Base-by-base conservation (phyloP, 2,797 vertebrate species). In the Gallinago stenura region DNA sequence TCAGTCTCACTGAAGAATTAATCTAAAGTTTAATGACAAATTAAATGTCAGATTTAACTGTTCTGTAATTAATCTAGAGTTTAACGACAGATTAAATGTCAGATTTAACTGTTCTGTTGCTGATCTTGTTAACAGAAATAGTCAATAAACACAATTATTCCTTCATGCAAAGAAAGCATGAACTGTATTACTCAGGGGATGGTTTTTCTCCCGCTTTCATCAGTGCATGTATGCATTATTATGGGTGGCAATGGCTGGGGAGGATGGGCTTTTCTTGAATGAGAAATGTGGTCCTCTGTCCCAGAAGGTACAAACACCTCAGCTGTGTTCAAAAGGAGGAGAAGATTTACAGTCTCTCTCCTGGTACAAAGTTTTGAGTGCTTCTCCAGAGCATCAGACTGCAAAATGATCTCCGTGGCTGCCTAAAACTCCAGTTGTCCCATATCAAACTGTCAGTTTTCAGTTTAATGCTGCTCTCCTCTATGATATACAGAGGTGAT, bases 21-120 rank as follows among this genome's bases (percentile, higher is more conserved):
- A 95, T 90, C 58, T 93, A 35, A 92, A 95, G 76, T 95, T 93
- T 96, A 96, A 90, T 78, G 95, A 95, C 66, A 95, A 87, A 92
- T 89, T 83, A 87, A 94, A 94, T 94, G 91, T 87, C 94, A 93
- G 78, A 82, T 94, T 78, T 86, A 92, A 86, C 69, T 68, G 17
- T 78, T 94, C 53, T 54, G 61, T 75, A 93, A 97, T 96, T 92
- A 93, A 96, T 94, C 79, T 83, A 64, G 56, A 83, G 68, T 94
- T 92, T 88, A 87, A 92, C 83, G 86, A 90, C 85, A 90, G 75
- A 81, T 58, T 95, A 90, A 94, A 95, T 91, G 88, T 91, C 90
- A 91, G 48, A 37, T 64, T 83, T 93, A 90, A 87, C 90, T 75
- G 41, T 92, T 92, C 70, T 60, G 56, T 58, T 90, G 70, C 90